Conservation (phyloP, 2,797 vertebrate species). For the Danio kyathit region DNA sequence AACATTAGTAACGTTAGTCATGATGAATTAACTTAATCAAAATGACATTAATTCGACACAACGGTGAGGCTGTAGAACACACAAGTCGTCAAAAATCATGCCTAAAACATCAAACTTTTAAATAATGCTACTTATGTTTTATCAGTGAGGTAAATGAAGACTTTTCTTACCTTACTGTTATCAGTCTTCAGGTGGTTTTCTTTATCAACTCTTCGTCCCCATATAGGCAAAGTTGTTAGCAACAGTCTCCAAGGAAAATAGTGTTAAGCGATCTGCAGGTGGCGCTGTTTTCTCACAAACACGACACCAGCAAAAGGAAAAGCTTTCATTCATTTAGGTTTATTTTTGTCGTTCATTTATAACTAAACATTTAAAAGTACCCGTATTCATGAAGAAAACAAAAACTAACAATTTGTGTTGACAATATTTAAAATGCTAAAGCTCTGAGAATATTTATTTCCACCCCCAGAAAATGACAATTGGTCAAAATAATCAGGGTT, state of each 20-base stretch:
- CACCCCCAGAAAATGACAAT: no score
- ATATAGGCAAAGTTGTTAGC: slow-evolving; percentile 75
- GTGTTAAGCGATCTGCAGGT: not conserved
- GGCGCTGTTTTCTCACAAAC: slow-evolving; percentile 21
- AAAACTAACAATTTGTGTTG: not conserved
- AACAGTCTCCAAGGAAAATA: slow-evolving; percentile 74
- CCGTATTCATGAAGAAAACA: not conserved
- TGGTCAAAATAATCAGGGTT: no score
- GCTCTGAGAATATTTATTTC: no score
- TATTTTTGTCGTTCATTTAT: not conserved
- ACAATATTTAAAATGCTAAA: no score
- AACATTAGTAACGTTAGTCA: not conserved
- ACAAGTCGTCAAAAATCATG: not conserved
- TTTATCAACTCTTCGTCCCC: not conserved
- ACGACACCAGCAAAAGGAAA: not conserved
- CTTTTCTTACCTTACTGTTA: not conserved
- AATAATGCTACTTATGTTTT: not conserved
- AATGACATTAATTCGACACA: not conserved
- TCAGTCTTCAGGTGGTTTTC: not conserved
- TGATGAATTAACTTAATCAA: not conserved
- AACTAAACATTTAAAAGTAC: not conserved
- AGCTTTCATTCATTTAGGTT: not conserved
- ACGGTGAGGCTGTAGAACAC: not conserved
- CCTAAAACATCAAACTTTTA: not conserved
- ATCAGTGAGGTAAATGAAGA: not conserved